Base-by-base conservation (phyloP, 2,888 invertebrate genomes). In the Xestia rhomboidea region DNA sequence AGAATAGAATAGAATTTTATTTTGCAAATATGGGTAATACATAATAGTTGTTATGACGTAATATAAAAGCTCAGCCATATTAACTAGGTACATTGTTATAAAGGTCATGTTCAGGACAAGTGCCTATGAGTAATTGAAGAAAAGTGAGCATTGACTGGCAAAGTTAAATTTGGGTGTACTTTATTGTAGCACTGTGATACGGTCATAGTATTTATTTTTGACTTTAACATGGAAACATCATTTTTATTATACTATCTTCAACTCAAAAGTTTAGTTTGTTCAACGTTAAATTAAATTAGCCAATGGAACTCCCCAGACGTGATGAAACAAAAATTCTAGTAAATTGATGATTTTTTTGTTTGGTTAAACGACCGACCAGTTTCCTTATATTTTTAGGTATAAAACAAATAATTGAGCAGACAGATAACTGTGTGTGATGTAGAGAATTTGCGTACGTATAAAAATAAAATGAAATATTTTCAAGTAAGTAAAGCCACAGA, bases 11-110 rank as follows among this genome's bases (percentile, higher is more conserved):
- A n/a, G n/a, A n/a, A n/a, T n/a, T n/a, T n/a, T n/a, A n/a, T n/a
- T n/a, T n/a, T n/a, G n/a, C n/a, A n/a, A n/a, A n/a, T n/a, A n/a
- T n/a, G n/a, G n/a, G n/a, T n/a, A n/a, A n/a, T n/a, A n/a, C n/a
- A n/a, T n/a, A n/a, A n/a, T n/a, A n/a, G n/a, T n/a, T n/a, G n/a
- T n/a, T n/a, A n/a, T n/a, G n/a, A n/a, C n/a, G n/a, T n/a, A n/a
- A n/a, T n/a, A n/a, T n/a, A n/a, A n/a, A n/a, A n/a, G n/a, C n/a
- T n/a, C n/a, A n/a, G n/a, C n/a, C n/a, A n/a, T n/a, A n/a, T n/a
- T n/a, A n/a, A n/a, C n/a, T n/a, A n/a, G n/a, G 18, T n/a, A 57
- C 6, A 49, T 57, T 54, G n/a, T 78, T 78, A 46, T 70, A 70
- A 70, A 64, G 46, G 54, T 63, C 38, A 64, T 70, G 24, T 30